phyloP scores from a whole-genome alignment of 2,888 invertebrate species.

The Phania funesta region DNA sequence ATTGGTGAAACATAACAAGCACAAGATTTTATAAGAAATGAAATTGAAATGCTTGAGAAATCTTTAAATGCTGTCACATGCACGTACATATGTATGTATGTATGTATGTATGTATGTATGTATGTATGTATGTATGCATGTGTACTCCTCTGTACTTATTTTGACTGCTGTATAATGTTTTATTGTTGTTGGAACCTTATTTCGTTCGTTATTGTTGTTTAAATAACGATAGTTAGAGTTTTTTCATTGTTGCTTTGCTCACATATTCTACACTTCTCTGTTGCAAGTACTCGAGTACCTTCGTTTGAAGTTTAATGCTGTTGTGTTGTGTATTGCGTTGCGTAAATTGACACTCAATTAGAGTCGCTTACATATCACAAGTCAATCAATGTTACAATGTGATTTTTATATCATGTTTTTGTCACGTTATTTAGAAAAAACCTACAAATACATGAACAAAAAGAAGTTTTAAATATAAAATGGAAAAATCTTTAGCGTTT shows the following conservation, averaged over 20 bases:
- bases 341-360: slow-evolving; percentile 74
- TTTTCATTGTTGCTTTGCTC: background rate
- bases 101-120: background rate
- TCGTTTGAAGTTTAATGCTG: slow-evolving; percentile 47
- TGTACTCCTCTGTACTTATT: background rate
- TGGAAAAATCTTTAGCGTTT: slow-evolving; percentile 56
- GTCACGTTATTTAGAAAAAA: slow-evolving; percentile 54
- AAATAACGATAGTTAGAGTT: background rate
- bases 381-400: slow-evolving; percentile 78
- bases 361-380: slow-evolving; percentile 78
- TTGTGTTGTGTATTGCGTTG: slow-evolving; percentile 62
- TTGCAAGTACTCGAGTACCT: slow-evolving; percentile 3
- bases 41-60: slow-evolving; percentile 56
- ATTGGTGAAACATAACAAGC: slow-evolving; percentile 21
- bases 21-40: slow-evolving; percentile 21
- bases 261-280: background rate
- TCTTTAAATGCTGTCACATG: slow-evolving; percentile 43
- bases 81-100: background rate
- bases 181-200: background rate
- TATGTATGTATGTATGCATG: background rate
- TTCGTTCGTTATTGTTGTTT: background rate
- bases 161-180: too few species aligned
- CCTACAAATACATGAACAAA: background rate
- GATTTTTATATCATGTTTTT: slow-evolving; percentile 59
- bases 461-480: slow-evolving; percentile 29